A percentile compares a stretch with the other conserved stretches of the same genome.
Evolutionary conservation across 2,113 vertebrate species (phyloP).

Genomic region (Stercorarius parasiticus): DNA sequence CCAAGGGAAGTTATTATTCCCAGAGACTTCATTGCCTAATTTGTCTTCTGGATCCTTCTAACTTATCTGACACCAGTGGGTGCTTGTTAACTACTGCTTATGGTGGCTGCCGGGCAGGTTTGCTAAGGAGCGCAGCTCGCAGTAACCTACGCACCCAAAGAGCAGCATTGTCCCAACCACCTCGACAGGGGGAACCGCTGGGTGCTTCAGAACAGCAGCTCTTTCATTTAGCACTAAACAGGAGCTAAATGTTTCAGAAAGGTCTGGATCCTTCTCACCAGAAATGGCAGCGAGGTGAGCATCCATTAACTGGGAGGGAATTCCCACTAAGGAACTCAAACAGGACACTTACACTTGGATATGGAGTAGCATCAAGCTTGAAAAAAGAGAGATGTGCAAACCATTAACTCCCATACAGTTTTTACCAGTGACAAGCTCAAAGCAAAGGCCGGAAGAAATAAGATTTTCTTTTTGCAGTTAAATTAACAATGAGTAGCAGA

Average conservation of each 20-base stretch:
- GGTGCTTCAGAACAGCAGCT: not conserved
- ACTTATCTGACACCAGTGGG: conserved; percentile 26
- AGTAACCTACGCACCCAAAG: rapidly evolving
- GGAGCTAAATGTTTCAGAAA: not conserved
- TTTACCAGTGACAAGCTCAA: not conserved
- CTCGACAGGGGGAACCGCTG: not conserved
- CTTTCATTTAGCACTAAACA: not conserved
- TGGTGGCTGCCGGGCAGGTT: not conserved
- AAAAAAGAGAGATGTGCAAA: not conserved
- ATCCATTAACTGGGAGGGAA: not conserved
- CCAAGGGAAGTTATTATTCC: conserved; percentile 60
- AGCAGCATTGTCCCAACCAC: not conserved
- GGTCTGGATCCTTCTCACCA: not conserved
- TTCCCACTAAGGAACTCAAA: not conserved
- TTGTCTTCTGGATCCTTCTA: conserved; percentile 47
- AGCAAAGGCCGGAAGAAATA: not conserved
- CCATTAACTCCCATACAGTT: not conserved
- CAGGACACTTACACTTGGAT: not conserved
- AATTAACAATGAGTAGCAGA: not conserved
- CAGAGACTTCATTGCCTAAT: conserved; percentile 60
- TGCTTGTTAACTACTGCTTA: not conserved
- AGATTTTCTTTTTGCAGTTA: not conserved
- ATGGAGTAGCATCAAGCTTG: not conserved
- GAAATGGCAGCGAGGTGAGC: not conserved
- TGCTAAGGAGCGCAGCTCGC: not conserved